phyloP scores from a whole-genome alignment of 2,113 vertebrate species.

The Tretioscincus oriximinensis region DNA sequence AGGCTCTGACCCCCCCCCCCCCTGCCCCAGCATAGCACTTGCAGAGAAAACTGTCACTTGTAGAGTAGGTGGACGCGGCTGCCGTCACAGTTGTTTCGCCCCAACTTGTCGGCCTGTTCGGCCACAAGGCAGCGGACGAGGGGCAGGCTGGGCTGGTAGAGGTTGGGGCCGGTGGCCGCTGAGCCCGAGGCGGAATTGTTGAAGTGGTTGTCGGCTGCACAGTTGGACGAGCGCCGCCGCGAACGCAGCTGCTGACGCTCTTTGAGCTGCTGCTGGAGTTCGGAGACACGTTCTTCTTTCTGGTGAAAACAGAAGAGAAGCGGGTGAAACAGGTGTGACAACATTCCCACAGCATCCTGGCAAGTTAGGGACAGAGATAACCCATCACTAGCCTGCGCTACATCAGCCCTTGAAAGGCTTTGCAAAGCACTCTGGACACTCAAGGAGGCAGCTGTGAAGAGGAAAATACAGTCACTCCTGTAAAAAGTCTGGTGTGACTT shows the following conservation, averaged over 20 bases:
- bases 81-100: constrained; percentile 87
- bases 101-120: constrained; percentile 81
- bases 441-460: neutral
- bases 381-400: neutral
- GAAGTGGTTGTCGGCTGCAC: constrained; percentile 73
- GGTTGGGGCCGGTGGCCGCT: constrained; percentile 29
- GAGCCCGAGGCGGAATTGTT: constrained; percentile 63
- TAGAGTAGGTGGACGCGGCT: constrained; percentile 91
- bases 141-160: constrained; percentile 75
- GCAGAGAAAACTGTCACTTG: constrained; percentile 72
- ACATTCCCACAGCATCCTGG: neutral
- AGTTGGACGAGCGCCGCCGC: constrained; percentile 76
- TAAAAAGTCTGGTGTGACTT: no score
- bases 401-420: neutral
- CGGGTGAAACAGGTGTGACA: neutral
- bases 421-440: neutral
- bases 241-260: constrained; percentile 87
- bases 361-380: neutral
- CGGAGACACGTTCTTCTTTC: constrained; percentile 91
- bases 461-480: neutral
- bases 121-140: constrained; percentile 61
- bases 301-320: constrained; percentile 39
- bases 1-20: neutral
- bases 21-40: neutral
- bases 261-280: constrained; percentile 88